phyloP scores from a whole-genome alignment of 2,797 vertebrate species.

The Ctenochaetus hawaiiensis region DNA sequence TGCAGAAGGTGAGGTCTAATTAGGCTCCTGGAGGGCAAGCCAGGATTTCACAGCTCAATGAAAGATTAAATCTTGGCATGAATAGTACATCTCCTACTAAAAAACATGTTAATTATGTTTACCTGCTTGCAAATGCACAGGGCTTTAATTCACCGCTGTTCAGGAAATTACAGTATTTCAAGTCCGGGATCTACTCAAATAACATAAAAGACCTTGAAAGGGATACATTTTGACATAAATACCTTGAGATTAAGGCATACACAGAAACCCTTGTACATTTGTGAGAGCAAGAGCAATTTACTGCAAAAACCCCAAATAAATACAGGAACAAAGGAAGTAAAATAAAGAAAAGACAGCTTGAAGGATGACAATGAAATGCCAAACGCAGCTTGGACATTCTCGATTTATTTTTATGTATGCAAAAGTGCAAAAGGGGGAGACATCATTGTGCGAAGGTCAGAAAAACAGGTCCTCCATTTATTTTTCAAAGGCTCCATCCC shows the following conservation, averaged over 20 bases:
- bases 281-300: neutral
- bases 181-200: neutral
- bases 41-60: slow-evolving; percentile 13
- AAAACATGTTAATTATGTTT: slow-evolving; percentile 23
- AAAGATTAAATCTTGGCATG: slow-evolving; percentile 8
- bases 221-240: neutral
- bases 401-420: slow-evolving; percentile 53
- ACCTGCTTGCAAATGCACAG: slow-evolving; percentile 23
- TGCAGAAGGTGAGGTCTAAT: slow-evolving; percentile 43
- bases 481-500: slow-evolving; percentile 58
- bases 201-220: slow-evolving; percentile 7
- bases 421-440: slow-evolving; percentile 44
- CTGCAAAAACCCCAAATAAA: neutral
- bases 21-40: slow-evolving; percentile 14
- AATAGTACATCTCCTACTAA: neutral
- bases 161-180: slow-evolving; percentile 9
- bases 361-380: neutral
- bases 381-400: slow-evolving; percentile 40
- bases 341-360: slow-evolving; percentile 11
- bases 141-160: slow-evolving; percentile 11
- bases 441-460: slow-evolving; percentile 58
- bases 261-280: neutral
- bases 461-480: slow-evolving; percentile 70
- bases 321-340: neutral
- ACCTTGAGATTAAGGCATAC: neutral